phyloP scores from a whole-genome alignment of 2,113 vertebrate species.

The Poeciliopsis retropinna region DNA sequence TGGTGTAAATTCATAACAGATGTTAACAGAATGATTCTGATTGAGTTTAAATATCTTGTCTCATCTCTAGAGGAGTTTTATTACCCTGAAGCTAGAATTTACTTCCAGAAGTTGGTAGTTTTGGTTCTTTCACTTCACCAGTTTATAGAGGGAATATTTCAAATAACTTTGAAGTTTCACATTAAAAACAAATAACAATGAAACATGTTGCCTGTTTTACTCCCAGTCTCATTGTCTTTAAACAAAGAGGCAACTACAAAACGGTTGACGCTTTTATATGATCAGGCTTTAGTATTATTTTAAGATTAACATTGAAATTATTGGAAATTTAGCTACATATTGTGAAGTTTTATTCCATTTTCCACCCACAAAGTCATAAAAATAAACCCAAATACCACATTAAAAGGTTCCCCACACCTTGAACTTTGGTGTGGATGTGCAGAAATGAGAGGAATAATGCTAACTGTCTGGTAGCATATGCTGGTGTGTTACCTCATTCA shows the following conservation, averaged over 20 bases:
- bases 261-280: too few species aligned
- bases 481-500: not conserved
- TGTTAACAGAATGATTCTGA: too few species aligned
- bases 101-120: too few species aligned
- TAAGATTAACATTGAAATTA: not conserved
- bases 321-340: not conserved
- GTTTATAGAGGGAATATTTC: not conserved
- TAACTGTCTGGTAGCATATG: not conserved
- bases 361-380: not conserved
- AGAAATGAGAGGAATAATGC: not conserved
- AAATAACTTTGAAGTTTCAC: not conserved
- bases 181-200: not conserved
- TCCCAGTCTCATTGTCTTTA: too few species aligned
- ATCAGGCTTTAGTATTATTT: not conserved
- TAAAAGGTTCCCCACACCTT: not conserved
- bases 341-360: not conserved
- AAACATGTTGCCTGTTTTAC: not conserved
- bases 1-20: too few species aligned
- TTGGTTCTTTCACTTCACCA: not conserved
- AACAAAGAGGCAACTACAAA: too few species aligned
- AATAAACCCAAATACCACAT: too few species aligned
- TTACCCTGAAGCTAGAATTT: too few species aligned
- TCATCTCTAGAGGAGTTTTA: too few species aligned
- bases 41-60: too few species aligned
- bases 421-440: not conserved